Evolutionary conservation across 2,113 vertebrate genomes (phyloP).

Genomic region (Apodemus sylvaticus): DNA sequence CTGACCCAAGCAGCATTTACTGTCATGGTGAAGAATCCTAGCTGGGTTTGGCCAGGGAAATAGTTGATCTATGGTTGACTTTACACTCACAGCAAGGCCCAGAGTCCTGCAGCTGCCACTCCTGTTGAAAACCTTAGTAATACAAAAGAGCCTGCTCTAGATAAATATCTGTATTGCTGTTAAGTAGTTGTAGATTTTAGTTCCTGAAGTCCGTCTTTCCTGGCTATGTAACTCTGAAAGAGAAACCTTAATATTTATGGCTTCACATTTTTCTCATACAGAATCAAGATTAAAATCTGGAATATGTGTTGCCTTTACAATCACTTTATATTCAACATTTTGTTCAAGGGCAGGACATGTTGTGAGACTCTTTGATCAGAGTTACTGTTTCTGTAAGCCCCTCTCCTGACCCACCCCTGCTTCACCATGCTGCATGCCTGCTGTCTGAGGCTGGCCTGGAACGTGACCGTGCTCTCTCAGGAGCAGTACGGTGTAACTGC

Average conservation of each 20-base stretch:
- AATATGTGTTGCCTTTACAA: neutral
- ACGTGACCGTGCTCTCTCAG: neutral
- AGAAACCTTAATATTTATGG: slow-evolving; percentile 21
- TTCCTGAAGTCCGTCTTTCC: neutral
- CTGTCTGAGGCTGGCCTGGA: neutral
- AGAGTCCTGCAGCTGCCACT: neutral
- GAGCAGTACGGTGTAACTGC: neutral
- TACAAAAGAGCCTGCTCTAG: neutral
- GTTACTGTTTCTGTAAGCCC: neutral
- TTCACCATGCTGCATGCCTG: neutral
- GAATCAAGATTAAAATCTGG: slow-evolving; percentile 21
- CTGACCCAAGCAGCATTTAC: slow-evolving; percentile 27
- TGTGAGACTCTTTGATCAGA: neutral
- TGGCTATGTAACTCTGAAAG: neutral
- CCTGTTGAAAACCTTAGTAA: slow-evolving; percentile 38
- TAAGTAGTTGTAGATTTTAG: slow-evolving; percentile 11
- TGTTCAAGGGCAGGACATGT: slow-evolving; percentile 32
- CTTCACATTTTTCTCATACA: slow-evolving; percentile 55
- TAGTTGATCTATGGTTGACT: neutral
- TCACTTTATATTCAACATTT: neutral
- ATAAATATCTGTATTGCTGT: neutral
- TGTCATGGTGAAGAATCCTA: neutral
- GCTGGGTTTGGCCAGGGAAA: neutral
- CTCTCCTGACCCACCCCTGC: neutral
- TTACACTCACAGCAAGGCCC: neutral